Conservation (phyloP, 2,797 vertebrate genomes). For the Falco concolor region DNA sequence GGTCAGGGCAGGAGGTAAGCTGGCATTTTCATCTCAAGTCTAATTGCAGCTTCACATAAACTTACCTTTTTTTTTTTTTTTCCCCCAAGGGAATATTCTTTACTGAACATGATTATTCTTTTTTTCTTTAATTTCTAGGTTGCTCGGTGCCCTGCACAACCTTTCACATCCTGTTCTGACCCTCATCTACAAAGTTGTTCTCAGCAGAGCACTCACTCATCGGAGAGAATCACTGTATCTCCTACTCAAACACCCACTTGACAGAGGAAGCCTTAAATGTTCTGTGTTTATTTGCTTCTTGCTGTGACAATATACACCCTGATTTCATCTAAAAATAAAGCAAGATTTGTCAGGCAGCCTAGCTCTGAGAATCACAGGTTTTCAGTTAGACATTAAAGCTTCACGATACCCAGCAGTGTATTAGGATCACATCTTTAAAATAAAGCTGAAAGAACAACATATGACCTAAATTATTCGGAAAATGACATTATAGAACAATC, state of each 20-base stretch:
- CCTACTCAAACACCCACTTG: background rate
- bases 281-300: conserved; percentile 25
- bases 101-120: background rate
- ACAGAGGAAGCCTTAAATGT: background rate
- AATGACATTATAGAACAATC: background rate
- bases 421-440: background rate
- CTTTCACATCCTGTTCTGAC: background rate
- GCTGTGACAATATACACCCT: background rate
- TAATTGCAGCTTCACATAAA: background rate
- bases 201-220: background rate
- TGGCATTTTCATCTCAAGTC: background rate
- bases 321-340: conserved; percentile 21
- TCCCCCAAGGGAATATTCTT: background rate
- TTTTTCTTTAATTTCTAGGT: background rate
- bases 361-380: background rate
- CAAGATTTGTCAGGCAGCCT: background rate
- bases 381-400: background rate
- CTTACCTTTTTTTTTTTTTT: background rate
- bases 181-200: background rate
- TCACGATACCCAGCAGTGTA: background rate
- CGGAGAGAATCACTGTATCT: background rate
- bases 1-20: background rate
- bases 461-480: background rate
- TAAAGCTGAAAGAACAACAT: background rate
- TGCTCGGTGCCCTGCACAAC: background rate